Base-by-base conservation (phyloP, 30 jellyfish, hydroid and myxozoan species). In the Rhopilema esculentum region DNA sequence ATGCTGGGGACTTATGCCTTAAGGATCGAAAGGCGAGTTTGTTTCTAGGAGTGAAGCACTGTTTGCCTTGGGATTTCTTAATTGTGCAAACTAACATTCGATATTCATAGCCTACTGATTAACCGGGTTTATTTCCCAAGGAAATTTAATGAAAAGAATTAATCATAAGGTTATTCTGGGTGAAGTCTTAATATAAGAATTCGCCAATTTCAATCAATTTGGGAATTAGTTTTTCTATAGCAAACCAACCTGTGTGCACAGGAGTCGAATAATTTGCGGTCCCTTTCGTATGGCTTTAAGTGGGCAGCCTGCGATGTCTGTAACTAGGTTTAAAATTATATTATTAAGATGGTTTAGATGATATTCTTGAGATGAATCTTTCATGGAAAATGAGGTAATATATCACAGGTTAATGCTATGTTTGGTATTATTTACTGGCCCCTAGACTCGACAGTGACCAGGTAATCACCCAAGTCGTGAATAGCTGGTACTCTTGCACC, bases 31-130 rank as follows among this genome's bases (percentile, higher is more conserved):
- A 2, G 57, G 57, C 57, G 57, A 40, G 57, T 12, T 4, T 21
- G 49, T 66, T 22, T 20, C n/a, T 19, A 8, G 19, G 19, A 23
- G 77, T 23, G 30, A 32, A 28, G 30, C 27, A 19, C 26, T 63
- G 72, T 63, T 63, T 63, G 29, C 72, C 8, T 18, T 4, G 72
- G 29, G 72, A 63, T 63, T 63, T 63, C 72, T 63, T 40, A 40
- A 40, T 40, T 63, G 72, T 63, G 72, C 72, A 63, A 63, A 63
- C 29, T 24, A 4, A 19, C 6, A 63, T 19, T 63, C 29, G 72
- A 63, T 63, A 63, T n/a, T 63, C 29, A 19, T 63, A 24, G 8
- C 72, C 29, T 2, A n/a, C 26, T 63, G 72, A 63, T 63, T 63
- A 40, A 24, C 72, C 72, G 72, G 29, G 72, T 63, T 63, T 63